Conservation (phyloP, 2,113 vertebrate genomes). For the Theristicus caerulescens region DNA sequence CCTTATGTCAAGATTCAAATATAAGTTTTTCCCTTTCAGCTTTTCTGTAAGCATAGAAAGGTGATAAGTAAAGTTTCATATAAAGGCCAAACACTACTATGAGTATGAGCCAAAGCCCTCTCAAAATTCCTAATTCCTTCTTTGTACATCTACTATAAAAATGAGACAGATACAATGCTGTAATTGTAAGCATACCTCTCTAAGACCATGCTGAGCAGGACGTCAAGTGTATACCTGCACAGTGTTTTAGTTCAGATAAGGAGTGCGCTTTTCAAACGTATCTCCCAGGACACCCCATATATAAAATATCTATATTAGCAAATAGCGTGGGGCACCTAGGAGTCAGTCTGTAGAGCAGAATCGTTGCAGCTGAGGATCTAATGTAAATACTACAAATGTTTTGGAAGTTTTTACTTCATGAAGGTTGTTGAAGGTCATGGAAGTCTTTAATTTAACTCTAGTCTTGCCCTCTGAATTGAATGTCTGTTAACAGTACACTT, state of each 20-base stretch:
- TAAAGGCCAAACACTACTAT: background rate
- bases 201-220: background rate
- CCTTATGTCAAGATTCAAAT: background rate
- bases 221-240: background rate
- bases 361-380: background rate
- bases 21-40: background rate
- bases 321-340: background rate
- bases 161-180: background rate
- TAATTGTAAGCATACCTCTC: background rate
- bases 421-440: background rate
- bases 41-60: background rate
- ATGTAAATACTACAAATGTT: background rate
- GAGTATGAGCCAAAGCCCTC: background rate
- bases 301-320: background rate
- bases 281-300: background rate
- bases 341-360: background rate
- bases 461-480: background rate
- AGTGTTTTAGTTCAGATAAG: background rate
- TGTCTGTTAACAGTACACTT: background rate
- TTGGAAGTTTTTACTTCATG: background rate
- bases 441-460: background rate
- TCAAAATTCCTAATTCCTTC: background rate
- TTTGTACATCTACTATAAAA: background rate
- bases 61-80: background rate
- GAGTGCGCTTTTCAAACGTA: background rate